Evolutionary conservation across 2,113 vertebrate genomes (phyloP), one percentile per base, ranked within the genome.

Genomic region (Sinocyclocheilus anophthalmus): DNA sequence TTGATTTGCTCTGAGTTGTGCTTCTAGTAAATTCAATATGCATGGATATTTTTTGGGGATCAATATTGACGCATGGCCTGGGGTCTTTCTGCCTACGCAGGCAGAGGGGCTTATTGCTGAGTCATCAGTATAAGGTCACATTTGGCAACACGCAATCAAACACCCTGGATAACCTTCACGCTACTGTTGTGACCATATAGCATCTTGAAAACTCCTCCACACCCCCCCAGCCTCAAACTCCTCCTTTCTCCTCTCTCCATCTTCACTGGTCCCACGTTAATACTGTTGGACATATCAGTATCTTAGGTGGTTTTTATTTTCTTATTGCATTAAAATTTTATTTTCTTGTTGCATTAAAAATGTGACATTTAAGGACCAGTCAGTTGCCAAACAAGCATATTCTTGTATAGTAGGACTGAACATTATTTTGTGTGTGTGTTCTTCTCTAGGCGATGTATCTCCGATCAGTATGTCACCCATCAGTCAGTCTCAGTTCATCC

Each of bases 381-480:
- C 22, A 61, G 20, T 61, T 61, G 57, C 57, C 57, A 61, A 61
- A 61, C 4, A 65, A 48, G 65, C 73, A 50, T 53, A 39, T 69
- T 63, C 37, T 73, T 13, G 37, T 24, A 75, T 10, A 76, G 14
- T 59, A 37, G 16, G 16, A 61, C 33, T 85, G 37, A 87, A 76
- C 16, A 14, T 85, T 8, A 61, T 13, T 87, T 22, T 59, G 0
- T 81, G 12, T 88, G 33, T 87, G 5, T 90, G 30, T 90, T 39
- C 88, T 79, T 88, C 84, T 91, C 73, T 94, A 99, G 98, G 98
- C 97, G 98, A 99, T 98, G 98, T 99, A 89, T 99, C 98, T 88
- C 98, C 98, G 76, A 99, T 99, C 96, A 99, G 97, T 92, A 99
- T 99, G 98, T 99, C 98, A 94, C 98, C 98, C 87, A 99, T 99